Conservation (phyloP, 2,888 invertebrate species). For the Ellobium chinense region DNA sequence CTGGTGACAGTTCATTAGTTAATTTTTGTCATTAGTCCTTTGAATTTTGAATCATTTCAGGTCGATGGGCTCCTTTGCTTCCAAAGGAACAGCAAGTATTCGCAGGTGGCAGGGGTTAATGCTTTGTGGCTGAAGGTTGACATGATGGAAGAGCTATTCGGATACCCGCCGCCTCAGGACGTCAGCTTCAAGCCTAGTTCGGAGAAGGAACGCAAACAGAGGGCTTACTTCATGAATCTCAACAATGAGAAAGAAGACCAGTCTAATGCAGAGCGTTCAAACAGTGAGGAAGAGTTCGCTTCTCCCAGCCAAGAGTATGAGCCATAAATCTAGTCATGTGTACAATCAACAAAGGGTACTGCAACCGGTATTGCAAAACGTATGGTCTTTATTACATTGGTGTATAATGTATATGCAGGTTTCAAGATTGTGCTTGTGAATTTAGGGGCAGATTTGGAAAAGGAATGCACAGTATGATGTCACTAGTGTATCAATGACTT, state of each 20-base stretch:
- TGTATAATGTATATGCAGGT: no score
- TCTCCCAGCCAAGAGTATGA: no score
- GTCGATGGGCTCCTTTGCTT: conserved; percentile 95
- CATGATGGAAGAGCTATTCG: conserved; percentile 86
- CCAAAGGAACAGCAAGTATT: conserved; percentile 89
- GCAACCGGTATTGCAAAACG: no score
- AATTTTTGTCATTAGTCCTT: no score
- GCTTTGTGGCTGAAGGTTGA: conserved; percentile 93
- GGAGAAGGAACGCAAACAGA: conserved; percentile 43
- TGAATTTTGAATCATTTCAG: conserved; percentile 54
- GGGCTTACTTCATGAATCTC: conserved; percentile 20
- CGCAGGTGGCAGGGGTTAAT: conserved; percentile 88
- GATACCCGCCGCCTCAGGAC: conserved; percentile 23
- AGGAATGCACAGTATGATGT: no score
- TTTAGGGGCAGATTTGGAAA: no score
- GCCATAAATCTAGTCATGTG: no score
- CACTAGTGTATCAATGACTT: no score
- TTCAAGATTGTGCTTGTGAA: no score
- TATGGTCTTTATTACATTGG: no score
- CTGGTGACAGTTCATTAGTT: no score
- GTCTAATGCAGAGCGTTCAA: background rate
- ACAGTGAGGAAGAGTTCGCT: conserved; percentile 12
- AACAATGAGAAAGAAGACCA: background rate
- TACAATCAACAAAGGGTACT: no score
- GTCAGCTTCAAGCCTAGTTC: conserved; percentile 35